phyloP scores from a whole-genome alignment of 2,888 invertebrate genomes.

The Drosophila neonasuta region DNA sequence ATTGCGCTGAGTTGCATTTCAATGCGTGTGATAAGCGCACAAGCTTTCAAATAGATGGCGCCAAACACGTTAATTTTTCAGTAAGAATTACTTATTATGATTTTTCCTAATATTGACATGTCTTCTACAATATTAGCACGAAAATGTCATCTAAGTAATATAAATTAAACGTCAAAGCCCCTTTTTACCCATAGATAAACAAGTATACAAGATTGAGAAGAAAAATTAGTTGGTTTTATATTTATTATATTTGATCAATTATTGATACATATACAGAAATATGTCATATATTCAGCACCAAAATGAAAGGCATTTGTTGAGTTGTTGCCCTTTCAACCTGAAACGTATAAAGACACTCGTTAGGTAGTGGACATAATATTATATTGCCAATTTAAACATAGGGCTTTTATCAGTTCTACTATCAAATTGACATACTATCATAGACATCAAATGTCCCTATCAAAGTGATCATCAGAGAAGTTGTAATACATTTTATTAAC shows the following conservation, averaged over 20 bases:
- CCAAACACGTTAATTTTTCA: background rate
- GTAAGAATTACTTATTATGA: too few species aligned
- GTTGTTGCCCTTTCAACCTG: background rate
- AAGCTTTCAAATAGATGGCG: conserved; percentile 12
- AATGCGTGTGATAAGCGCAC: background rate
- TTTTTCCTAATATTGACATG: too few species aligned
- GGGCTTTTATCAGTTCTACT: background rate
- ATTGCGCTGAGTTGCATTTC: conserved; percentile 20
- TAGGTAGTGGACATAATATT: too few species aligned
- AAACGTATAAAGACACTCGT: background rate
- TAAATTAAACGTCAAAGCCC: background rate
- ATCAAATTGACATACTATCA: conserved; percentile 5
- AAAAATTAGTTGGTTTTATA: background rate
- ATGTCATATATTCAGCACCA: background rate
- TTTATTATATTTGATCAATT: background rate
- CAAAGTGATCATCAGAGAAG: conserved; percentile 3
- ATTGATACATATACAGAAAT: too few species aligned
- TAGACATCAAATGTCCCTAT: conserved; percentile 9
- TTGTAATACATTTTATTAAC: background rate
- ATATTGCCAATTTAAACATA: too few species aligned
- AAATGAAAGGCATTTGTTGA: background rate
- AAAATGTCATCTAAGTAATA: too few species aligned
- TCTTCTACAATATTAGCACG: too few species aligned
- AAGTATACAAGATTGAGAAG: background rate
- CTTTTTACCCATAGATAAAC: background rate